Evolutionary conservation across 92 coral and sea anemone genomes (phyloP), one percentile per base, ranked within the genome.

Genomic region (Zoanthus sociatus): DNA sequence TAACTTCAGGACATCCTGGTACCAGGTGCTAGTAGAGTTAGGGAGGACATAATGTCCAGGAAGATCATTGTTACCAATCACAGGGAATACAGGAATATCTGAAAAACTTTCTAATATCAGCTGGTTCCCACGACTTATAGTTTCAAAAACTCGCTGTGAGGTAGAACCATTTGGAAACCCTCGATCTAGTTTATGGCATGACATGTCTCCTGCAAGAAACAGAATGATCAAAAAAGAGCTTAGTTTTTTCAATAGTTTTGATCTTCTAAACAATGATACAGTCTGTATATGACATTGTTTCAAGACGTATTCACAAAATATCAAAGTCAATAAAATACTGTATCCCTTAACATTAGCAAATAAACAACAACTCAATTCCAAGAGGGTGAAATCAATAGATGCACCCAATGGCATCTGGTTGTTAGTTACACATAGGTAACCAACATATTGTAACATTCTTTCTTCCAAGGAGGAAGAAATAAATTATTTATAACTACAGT

Each of bases 21-120:
- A 94, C 99, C 99, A 96, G 70, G 71, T 71, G 32, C 79, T 88
- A 66, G 83, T 88, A 16, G 70, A 55, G 76, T 85, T 86, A 72
- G 99, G 98, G 51, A 96, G 82, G 21, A 93, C 76, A 60, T 96
- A 94, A 79, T 93, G 95, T 8, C 96, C 99, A n/a, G 97, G 98
- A 48, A 96, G 95, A 71, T 96, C 99, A 87, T 94, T 96, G 76
- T 96, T 96, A 13, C 99, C 99, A 90, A 96, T 67, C 44, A 89
- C 9, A 6, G 96, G 99, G 84, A 96, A 96, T 45, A 93, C 87
- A 20, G 99, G 99, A 63, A 92, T 92, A 13, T 86, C 72, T 14
- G 98, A 86, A 89, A 96, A 96, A 37, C 82, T 89, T 69, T 56
- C 55, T 31, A 73, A 75, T 9, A 90, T 78, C 61, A 89, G 75